Conservation (phyloP, 2,113 vertebrate species). For the Alces alces region DNA sequence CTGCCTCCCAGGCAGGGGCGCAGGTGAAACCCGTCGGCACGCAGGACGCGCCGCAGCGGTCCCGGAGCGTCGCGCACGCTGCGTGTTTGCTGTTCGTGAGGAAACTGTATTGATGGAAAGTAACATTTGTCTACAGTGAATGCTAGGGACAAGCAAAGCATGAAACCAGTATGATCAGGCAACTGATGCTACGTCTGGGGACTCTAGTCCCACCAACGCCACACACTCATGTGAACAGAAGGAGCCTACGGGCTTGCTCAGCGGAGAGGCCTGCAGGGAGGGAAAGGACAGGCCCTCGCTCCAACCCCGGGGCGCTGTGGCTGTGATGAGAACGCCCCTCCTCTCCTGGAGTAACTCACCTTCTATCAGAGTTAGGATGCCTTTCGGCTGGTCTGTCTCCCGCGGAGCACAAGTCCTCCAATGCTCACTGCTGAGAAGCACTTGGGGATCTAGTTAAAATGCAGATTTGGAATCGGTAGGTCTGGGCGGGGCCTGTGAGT, state of each 20-base stretch:
- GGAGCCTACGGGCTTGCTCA: neutral
- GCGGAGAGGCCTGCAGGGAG: neutral
- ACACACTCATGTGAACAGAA: neutral
- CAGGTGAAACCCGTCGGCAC: neutral
- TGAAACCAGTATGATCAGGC: neutral
- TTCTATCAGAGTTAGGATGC: neutral
- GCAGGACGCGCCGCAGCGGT: no score
- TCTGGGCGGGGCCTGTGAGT: neutral
- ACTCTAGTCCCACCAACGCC: neutral
- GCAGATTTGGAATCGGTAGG: neutral
- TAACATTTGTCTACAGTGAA: neutral
- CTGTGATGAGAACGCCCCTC: neutral
- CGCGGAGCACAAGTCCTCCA: neutral
- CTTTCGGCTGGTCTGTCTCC: neutral
- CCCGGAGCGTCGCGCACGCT: neutral
- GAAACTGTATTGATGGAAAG: neutral
- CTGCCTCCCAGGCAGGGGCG: neutral
- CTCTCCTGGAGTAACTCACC: neutral
- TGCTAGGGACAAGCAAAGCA: neutral
- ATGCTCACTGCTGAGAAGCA: neutral
- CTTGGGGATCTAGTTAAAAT: neutral
- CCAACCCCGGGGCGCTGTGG: neutral
- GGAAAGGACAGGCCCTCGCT: neutral
- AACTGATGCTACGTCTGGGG: neutral
- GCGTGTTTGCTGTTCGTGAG: neutral